Conservation (phyloP, 2,888 invertebrate genomes). For the Dynastes tityus region DNA sequence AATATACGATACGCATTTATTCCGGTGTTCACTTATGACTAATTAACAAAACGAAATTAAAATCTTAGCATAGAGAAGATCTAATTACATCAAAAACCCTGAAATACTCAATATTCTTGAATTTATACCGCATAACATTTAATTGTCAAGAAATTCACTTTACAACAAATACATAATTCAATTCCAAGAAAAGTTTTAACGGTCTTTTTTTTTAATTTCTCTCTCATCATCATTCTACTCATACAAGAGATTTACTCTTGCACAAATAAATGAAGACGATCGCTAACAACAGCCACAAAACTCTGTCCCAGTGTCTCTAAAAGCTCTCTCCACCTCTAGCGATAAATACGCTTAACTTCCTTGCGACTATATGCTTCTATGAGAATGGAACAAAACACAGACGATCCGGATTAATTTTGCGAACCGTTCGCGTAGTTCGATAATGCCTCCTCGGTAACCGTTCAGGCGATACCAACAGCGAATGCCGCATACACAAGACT, state of each 20-base stretch:
- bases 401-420: conserved; percentile 41
- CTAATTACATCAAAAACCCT: no score
- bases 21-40: no score
- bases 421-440: conserved; percentile 14
- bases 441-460: conserved; percentile 14
- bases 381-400: neutral
- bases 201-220: no score
- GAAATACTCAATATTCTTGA: no score
- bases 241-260: neutral
- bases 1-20: no score
- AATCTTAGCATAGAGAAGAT: no score
- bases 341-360: conserved; percentile 15
- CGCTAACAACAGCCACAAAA: conserved; percentile 24
- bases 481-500: conserved; percentile 15
- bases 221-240: no score
- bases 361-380: neutral
- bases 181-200: no score
- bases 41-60: no score
- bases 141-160: no score
- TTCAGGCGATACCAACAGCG: neutral
- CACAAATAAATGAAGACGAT: conserved; percentile 24
- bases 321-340: neutral
- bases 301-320: neutral
- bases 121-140: no score
- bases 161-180: no score